Evolutionary conservation across 1,140 invertebrate genomes (phyloP), one percentile per base, ranked within the genome.

Genomic region (Oreohelix idahoensis): DNA sequence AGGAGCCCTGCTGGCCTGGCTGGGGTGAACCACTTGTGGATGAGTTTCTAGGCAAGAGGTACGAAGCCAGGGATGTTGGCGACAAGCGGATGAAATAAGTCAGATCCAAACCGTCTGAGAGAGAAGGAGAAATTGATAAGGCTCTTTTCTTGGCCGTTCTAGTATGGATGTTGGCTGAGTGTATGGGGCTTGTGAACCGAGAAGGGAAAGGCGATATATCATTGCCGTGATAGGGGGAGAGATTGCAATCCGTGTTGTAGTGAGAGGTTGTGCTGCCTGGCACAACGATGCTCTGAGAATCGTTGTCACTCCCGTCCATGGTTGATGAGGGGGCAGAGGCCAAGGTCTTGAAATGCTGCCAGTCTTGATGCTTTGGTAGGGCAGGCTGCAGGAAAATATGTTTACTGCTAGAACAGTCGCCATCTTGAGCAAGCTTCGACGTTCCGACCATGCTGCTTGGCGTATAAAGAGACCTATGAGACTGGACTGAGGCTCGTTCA

Each of bases 61-160:
- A 96, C 71, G 97, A 95, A n/a, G 96, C 96, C 81, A 99, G 92
- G 53, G 97, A 98, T 86, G 97, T 98, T 0, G 97, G 98, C 23
- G 97, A 98, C 87, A 97, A 97, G 84, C 97, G 95, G 87, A 99
- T 98, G 94, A 98, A 96, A 58, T 97, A 97, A 89, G 97, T 97
- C 89, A 92, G 84, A 91, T 98, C 97, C 89, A 98, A 95, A 20
- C 96, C 96, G 91, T 98, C 97, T 1, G 90, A 89, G 0, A 97
- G 97, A 88, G 98, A 98, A 0, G 98, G 97, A 23, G 97, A 98
- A 91, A 96, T 97, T 71, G 97, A 98, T 0, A 98, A 93, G 0
- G 97, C 97, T 71, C 98, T 94, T 90, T 99, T 99, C 42, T 87
- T 86, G 11, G 85, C 83, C n/a, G 83, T 81, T 42, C 89, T 84